Evolutionary conservation across 2,797 vertebrate genomes (phyloP).

Genomic region (Fratercula arctica): DNA sequence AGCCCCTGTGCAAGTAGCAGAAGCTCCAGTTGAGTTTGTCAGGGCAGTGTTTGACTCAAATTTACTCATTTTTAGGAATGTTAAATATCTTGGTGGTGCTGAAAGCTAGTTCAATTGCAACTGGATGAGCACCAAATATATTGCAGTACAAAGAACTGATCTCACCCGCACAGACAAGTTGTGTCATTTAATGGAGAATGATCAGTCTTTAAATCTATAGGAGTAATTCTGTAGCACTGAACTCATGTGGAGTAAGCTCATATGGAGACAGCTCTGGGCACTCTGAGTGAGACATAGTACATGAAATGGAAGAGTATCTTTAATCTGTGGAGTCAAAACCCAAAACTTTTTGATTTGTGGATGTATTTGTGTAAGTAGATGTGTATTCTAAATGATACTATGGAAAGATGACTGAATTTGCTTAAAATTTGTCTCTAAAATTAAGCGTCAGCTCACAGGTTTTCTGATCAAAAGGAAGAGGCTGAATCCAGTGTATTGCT

Average conservation of each 20-base stretch:
- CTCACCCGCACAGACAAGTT: neutral
- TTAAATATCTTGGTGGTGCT: neutral
- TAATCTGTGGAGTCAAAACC: neutral
- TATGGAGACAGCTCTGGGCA: rapidly evolving
- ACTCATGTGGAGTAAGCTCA: neutral
- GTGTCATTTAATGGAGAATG: neutral
- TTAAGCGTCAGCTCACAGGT: neutral
- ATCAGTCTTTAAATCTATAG: neutral
- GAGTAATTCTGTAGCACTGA: neutral
- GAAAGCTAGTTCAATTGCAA: neutral
- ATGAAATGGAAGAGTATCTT: neutral
- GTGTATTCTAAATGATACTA: neutral
- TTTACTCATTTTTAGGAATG: neutral
- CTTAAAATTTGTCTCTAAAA: neutral
- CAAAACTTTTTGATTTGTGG: neutral
- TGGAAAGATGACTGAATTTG: neutral
- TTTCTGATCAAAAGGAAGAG: neutral
- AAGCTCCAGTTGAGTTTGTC: neutral
- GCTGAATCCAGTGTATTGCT: neutral
- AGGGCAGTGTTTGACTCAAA: neutral
- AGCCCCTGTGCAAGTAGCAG: neutral
- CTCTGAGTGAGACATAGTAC: neutral
- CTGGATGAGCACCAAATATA: neutral
- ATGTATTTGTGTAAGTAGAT: neutral
- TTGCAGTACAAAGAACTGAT: neutral